A percentile compares a stretch with the other conserved stretches of the same genome.
Evolutionary conservation across 2,888 invertebrate species (phyloP).

Genomic region (Timema podura): DNA sequence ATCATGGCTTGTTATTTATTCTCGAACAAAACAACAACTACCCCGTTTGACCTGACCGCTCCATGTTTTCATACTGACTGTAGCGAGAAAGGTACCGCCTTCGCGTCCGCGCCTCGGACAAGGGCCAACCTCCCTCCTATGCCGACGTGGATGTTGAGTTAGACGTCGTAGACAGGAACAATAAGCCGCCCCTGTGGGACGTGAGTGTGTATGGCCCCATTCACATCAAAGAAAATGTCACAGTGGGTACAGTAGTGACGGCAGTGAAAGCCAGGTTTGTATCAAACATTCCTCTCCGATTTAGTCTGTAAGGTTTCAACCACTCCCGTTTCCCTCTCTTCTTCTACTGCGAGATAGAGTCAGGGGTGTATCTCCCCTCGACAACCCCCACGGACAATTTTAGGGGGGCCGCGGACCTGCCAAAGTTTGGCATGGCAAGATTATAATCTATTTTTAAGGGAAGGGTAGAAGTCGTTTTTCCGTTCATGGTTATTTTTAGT

Average conservation of each 20-base stretch:
- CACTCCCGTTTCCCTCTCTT: too few relatives aligned
- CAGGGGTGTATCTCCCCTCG: too few relatives aligned
- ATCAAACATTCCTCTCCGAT: slow-evolving; percentile 38
- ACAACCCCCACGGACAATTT: too few relatives aligned
- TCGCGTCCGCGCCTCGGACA: slow-evolving; percentile 94
- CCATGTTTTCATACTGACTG: slow-evolving; percentile 50
- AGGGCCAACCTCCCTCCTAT: slow-evolving; percentile 85
- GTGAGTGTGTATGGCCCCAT: slow-evolving; percentile 93
- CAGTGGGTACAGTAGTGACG: slow-evolving; percentile 97
- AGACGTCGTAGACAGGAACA: slow-evolving; percentile 97
- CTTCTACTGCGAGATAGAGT: too few relatives aligned
- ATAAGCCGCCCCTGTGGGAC: slow-evolving; percentile 97
- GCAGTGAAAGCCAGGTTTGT: slow-evolving; percentile 90
- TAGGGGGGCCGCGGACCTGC: too few relatives aligned
- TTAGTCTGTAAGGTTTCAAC: slow-evolving; percentile 31
- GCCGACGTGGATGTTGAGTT: slow-evolving; percentile 97
- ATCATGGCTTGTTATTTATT: slow-evolving; percentile 30
- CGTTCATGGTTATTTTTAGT: too few relatives aligned
- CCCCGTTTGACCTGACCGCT: slow-evolving; percentile 34
- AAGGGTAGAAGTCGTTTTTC: too few relatives aligned
- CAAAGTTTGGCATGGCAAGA: too few relatives aligned
- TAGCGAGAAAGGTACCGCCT: slow-evolving; percentile 96
- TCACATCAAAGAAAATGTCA: slow-evolving; percentile 98
- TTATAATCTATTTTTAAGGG: too few relatives aligned
- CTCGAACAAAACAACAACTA: too few relatives aligned